Evolutionary conservation across 2,888 invertebrate species (phyloP).

Genomic region (Rhopalosiphum nymphaeae): DNA sequence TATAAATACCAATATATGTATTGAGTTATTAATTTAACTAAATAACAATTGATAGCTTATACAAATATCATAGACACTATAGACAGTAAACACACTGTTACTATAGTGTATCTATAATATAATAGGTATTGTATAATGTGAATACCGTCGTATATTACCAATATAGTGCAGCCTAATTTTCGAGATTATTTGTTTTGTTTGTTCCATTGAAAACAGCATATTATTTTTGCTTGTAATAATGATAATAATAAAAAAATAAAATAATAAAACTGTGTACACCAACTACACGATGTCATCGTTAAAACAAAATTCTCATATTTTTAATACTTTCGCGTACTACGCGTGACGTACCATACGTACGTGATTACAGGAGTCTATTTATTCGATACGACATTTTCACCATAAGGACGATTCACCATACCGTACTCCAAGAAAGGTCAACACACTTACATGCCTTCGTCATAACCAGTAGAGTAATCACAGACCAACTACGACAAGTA

Average conservation of each 20-base stretch:
- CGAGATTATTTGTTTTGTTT: neutral
- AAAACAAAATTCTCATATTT: neutral
- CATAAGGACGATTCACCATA: slow-evolving; percentile 32
- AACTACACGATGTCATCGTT: neutral
- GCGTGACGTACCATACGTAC: neutral
- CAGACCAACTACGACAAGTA: slow-evolving; percentile 5
- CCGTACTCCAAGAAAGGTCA: slow-evolving; percentile 15
- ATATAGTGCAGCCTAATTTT: neutral
- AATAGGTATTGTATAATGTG: neutral
- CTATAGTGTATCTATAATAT: neutral
- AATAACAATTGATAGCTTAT: neutral
- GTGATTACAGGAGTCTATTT: neutral
- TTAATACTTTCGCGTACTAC: slow-evolving; percentile 8
- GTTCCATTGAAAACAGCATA: neutral
- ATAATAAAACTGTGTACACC: neutral
- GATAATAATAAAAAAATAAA: neutral
- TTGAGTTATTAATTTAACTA: neutral
- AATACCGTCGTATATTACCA: neutral
- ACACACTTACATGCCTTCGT: neutral
- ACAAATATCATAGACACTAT: neutral
- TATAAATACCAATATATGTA: neutral
- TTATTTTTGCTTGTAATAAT: neutral
- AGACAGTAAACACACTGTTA: too few relatives aligned
- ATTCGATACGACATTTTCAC: slow-evolving; percentile 31
- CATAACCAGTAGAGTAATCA: slow-evolving; percentile 21